phyloP scores from a whole-genome alignment of 2,113 vertebrate genomes.

The Uria lomvia region DNA sequence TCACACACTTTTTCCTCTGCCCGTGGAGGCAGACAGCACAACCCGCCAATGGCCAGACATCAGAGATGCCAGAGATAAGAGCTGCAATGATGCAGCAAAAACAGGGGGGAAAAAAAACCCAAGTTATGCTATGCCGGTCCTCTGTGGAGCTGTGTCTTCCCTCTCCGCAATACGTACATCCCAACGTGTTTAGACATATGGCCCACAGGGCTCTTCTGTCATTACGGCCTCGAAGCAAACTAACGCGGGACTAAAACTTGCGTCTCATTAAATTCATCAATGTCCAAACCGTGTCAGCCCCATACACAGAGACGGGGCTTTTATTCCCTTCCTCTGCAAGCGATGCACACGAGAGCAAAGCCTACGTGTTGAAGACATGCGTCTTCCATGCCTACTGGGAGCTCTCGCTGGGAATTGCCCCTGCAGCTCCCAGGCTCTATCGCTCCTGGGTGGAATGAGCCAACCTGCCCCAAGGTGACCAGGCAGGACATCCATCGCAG shows the following conservation, averaged over 20 bases:
- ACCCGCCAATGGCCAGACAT: neutral
- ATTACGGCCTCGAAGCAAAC: neutral
- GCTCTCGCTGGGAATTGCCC: neutral
- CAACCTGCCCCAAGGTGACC: too few species aligned
- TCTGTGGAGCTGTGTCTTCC: neutral
- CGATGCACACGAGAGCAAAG: accelerated
- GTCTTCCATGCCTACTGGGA: neutral
- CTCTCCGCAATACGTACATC: accelerated
- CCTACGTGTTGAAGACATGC: accelerated
- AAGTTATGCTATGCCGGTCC: neutral
- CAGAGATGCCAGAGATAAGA: neutral
- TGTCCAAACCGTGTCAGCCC: neutral
- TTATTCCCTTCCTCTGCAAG: neutral
- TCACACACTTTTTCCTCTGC: neutral
- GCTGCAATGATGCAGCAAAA: neutral
- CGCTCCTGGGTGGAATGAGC: accelerated
- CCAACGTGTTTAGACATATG: accelerated
- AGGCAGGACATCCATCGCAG: neutral
- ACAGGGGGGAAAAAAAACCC: neutral
- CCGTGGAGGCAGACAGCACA: neutral
- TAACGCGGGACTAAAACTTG: neutral
- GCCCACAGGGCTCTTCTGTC: neutral
- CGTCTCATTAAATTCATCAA: neutral
- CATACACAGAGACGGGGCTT: neutral
- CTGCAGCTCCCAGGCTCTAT: neutral